Base-by-base conservation (phyloP, 1,140 invertebrate species). In the Halesus radiatus region DNA sequence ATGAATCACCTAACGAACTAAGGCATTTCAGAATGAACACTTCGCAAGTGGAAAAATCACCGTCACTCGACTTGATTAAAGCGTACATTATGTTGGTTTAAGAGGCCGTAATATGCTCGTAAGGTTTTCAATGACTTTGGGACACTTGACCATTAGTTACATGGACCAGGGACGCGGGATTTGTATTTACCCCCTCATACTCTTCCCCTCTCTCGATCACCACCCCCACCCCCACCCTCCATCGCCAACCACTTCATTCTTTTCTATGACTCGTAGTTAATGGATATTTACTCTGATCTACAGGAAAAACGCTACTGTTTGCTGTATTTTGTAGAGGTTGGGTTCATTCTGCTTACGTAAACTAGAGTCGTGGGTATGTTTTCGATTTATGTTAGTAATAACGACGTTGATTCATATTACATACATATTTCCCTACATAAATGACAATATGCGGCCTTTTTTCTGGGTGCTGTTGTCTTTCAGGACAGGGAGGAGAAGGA, bases 211-310 rank as follows among this genome's bases (percentile, higher is more conserved):
- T n/a, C n/a, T n/a, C n/a, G n/a, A n/a, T n/a, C 37, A 8, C 37
- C 37, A 0, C 8, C 37, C 37, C 3, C 37, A 2, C 37, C 37
- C 13, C 8, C 1, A 10, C 10, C 37, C 37, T 45, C 62, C 60
- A n/a, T n/a, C 26, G 10, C 62, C 22, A 29, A 70, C 32, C 56
- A 18, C 16, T 37, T 74, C 37, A 78, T 83, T 75, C 76, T 76
- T 83, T 72, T 79, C 72, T 77, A 79, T 72, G 73, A 70, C 22
- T 26, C n/a, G 22, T 70, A 66, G 79, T 80, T 83, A 83, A 83
- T 83, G 81, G 79, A 80, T 83, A 83, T 83, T 83, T 83, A 77
- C 56, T 80, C 56, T 76, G 81, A 66, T 83, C 79, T 83, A 83
- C 79, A 80, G 56, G 73, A 73, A 68, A 37, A 74, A 53, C 58